Evolutionary conservation across 2,888 invertebrate genomes (phyloP).

Genomic region (Smittia sp.): DNA sequence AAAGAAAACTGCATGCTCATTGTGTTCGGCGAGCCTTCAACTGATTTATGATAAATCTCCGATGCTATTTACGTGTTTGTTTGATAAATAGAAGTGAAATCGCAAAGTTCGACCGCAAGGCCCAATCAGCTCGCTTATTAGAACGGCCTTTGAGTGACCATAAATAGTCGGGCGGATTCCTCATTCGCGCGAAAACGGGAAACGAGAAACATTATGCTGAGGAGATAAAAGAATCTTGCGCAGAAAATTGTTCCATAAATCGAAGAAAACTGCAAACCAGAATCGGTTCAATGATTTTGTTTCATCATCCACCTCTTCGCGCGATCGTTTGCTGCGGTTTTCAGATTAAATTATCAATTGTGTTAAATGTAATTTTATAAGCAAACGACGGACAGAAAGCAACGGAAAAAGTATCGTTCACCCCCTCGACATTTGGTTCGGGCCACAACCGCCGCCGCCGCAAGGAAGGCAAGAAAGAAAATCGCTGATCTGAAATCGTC

Average conservation of each 20-base stretch:
- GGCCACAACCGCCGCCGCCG: not conserved
- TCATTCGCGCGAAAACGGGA: not conserved
- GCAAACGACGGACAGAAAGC: not conserved
- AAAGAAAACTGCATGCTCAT: not conserved
- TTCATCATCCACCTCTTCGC: not conserved
- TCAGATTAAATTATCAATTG: slow-evolving; percentile 27
- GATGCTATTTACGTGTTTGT: slow-evolving; percentile 32
- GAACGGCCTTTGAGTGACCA: slow-evolving; percentile 14
- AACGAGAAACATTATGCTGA: not conserved
- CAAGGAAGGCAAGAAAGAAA: not conserved
- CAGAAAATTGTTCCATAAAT: not conserved
- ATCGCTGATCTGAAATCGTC: not conserved
- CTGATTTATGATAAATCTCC: slow-evolving; percentile 25
- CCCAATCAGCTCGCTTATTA: slow-evolving; percentile 6
- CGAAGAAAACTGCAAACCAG: slow-evolving; percentile 18
- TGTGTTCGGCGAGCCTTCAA: not conserved
- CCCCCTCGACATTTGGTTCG: not conserved
- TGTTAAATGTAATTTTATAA: slow-evolving; percentile 19
- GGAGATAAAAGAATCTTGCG: not conserved
- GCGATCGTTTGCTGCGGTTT: slow-evolving; percentile 23
- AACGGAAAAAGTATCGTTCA: not conserved
- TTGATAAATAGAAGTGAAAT: slow-evolving; percentile 23
- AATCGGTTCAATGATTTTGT: slow-evolving; percentile 28
- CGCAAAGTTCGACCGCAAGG: slow-evolving; percentile 20
- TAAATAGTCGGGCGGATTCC: not conserved